These are phyloP conservation scores for Platyura marginata DNA, from an alignment of 1,140 invertebrate genomes.

Conservation along the genomic window DNA sequence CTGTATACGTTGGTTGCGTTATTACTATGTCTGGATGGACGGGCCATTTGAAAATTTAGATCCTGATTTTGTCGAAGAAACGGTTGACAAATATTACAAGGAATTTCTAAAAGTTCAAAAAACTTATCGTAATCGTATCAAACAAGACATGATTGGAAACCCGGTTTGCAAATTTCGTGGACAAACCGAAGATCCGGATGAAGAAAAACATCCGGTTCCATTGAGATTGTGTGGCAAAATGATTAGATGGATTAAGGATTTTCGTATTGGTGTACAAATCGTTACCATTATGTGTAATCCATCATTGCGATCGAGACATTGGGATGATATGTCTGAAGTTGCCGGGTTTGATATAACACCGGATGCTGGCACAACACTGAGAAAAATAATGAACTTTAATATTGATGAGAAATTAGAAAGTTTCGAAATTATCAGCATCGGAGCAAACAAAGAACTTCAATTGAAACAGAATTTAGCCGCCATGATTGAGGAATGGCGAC, in stretches of 20 bases:
- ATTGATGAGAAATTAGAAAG: slow-evolving; percentile 54
- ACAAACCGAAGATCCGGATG: slow-evolving; percentile 55
- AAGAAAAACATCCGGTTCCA: slow-evolving; percentile 54
- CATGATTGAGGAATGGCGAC: slow-evolving; percentile 75
- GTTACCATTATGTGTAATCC: slow-evolving; percentile 75
- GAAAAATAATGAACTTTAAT: slow-evolving; percentile 61
- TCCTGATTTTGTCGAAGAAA: slow-evolving; percentile 46
- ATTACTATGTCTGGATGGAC: slow-evolving; percentile 74
- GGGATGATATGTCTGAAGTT: slow-evolving; percentile 75
- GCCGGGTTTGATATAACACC: slow-evolving; percentile 71
- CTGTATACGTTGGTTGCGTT: slow-evolving; percentile 56
- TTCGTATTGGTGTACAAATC: slow-evolving; percentile 60
- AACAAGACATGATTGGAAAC: slow-evolving; percentile 48
- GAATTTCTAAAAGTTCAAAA: slow-evolving; percentile 64
- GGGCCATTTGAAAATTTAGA: slow-evolving; percentile 75
- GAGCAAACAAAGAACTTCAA: slow-evolving; percentile 71
- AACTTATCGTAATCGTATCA: slow-evolving; percentile 58
- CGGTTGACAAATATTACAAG: slow-evolving; percentile 50
- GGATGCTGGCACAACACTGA: slow-evolving; percentile 63
- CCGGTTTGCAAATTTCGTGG: slow-evolving; percentile 41
- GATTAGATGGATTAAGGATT: slow-evolving; percentile 56
- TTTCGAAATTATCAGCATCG: slow-evolving; percentile 74
- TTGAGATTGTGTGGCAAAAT: slow-evolving; percentile 52
- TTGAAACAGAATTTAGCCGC: slow-evolving; percentile 59
- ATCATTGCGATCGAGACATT: slow-evolving; percentile 69